Evolutionary conservation across 2,888 invertebrate genomes (phyloP).

Genomic region (Stenurella melanura): DNA sequence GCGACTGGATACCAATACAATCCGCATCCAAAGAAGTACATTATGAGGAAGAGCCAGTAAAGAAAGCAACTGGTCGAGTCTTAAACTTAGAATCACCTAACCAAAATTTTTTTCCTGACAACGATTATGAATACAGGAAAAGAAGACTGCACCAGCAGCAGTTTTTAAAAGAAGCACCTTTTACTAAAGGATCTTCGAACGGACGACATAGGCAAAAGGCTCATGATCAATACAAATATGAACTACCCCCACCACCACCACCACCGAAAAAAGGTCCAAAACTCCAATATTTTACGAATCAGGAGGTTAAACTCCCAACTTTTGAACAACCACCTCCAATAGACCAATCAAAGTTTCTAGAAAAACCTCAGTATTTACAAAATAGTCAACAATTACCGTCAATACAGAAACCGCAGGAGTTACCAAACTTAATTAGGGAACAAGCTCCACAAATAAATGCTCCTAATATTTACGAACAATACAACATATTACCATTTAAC

Average conservation of each 20-base stretch:
- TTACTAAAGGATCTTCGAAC: constrained; percentile 54
- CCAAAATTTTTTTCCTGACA: constrained; percentile 65
- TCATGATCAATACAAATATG: constrained; percentile 62
- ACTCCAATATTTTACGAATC: constrained; percentile 49
- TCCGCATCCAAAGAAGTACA: constrained; percentile 62
- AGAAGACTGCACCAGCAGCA: constrained; percentile 63
- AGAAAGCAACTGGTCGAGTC: constrained; percentile 66
- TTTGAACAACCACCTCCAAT: constrained; percentile 54
- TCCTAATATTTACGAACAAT: constrained; percentile 60
- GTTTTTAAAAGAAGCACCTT: constrained; percentile 70
- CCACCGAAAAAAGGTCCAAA: constrained; percentile 48
- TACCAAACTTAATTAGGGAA: constrained; percentile 31
- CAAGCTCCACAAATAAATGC: constrained; percentile 55
- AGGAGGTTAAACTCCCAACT: constrained; percentile 47
- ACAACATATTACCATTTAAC: constrained; percentile 56
- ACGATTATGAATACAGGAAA: constrained; percentile 63
- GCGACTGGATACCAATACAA: constrained; percentile 77
- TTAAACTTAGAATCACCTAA: constrained; percentile 65
- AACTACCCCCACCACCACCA: constrained; percentile 60
- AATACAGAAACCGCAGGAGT: constrained; percentile 17
- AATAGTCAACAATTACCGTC: constrained; percentile 24
- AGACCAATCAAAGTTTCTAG: constrained; percentile 36
- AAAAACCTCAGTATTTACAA: constrained; percentile 37
- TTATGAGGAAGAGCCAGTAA: constrained; percentile 30
- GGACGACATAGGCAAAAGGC: constrained; percentile 44